Evolutionary conservation across 1,140 invertebrate genomes (phyloP).

Genomic region (Orchesella cincta): DNA sequence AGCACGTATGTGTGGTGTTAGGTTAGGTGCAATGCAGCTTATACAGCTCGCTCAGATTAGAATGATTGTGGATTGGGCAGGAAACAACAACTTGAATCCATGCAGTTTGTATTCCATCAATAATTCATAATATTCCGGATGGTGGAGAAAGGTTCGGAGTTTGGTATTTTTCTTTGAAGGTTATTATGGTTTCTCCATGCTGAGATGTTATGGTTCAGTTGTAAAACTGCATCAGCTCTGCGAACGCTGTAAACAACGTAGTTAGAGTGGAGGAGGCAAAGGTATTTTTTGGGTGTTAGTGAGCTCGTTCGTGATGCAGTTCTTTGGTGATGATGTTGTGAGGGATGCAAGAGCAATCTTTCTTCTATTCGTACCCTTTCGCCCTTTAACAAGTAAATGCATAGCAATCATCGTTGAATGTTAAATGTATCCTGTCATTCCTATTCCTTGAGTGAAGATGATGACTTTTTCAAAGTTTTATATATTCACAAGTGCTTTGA

Average conservation of each 20-base stretch:
- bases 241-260: too few species aligned
- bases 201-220: too few species aligned
- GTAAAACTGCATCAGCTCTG: too few species aligned
- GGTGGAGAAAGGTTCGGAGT: too few species aligned
- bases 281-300: too few species aligned
- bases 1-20: too few species aligned
- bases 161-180: too few species aligned
- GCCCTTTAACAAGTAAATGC: slow-evolving; percentile 2
- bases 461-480: not conserved
- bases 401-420: slow-evolving; percentile 4
- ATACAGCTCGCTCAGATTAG: too few species aligned
- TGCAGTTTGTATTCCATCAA: slow-evolving; percentile 17
- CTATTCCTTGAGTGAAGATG: not conserved
- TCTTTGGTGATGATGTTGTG: not conserved
- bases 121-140: slow-evolving; percentile 11
- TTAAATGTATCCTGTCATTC: slow-evolving; percentile 5
- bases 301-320: too few species aligned
- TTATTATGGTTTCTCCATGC: not conserved
- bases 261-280: too few species aligned
- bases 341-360: not conserved
- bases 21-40: not conserved
- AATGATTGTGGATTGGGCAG: not conserved
- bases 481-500: not conserved
- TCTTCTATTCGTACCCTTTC: not conserved
- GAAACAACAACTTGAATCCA: slow-evolving; percentile 16